Conservation (phyloP, 2,797 vertebrate species). For the Etheostoma perlongum region DNA sequence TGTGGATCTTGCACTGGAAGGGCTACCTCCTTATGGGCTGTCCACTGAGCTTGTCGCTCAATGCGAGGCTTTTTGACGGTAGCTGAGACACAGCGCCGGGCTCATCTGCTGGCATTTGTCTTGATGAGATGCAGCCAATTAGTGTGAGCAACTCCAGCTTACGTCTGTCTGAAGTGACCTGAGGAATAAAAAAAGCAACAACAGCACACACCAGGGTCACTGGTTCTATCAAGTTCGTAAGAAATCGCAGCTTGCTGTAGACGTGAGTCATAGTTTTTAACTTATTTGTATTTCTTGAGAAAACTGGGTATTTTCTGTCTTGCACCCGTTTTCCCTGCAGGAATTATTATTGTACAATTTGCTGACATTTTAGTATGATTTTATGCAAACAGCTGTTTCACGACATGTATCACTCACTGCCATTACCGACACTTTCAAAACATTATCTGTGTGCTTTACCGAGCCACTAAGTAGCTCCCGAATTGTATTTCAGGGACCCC, state of each 20-base stretch:
- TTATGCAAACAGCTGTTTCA: constrained; percentile 13
- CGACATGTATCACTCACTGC: constrained; percentile 14
- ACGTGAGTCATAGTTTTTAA: constrained; percentile 10
- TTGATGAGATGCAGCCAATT: constrained; percentile 66
- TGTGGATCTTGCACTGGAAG: constrained; percentile 11
- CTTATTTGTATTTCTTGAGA: constrained; percentile 22
- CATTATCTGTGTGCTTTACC: constrained; percentile 18
- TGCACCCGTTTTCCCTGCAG: constrained; percentile 2
- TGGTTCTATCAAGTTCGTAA: constrained; percentile 20
- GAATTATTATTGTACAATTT: constrained; percentile 30
- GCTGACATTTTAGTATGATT: constrained; percentile 29
- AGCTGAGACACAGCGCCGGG: constrained; percentile 13
- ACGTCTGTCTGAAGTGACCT: constrained; percentile 41
- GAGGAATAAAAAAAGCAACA: constrained; percentile 31
- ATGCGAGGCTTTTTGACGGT: neutral
- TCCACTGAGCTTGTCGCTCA: neutral
- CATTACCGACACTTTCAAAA: constrained; percentile 23
- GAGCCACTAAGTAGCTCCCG: constrained; percentile 9
- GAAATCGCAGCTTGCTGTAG: neutral
- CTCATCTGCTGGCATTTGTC: constrained; percentile 51
- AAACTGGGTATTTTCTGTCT: constrained; percentile 3
- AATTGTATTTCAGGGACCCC: constrained; percentile 17
- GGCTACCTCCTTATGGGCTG: constrained; percentile 10
- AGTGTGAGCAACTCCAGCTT: constrained; percentile 44
- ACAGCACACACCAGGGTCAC: constrained; percentile 36